Evolutionary conservation across 2,888 invertebrate species (phyloP), one percentile per base, ranked within the genome.

Genomic region (Zaprionus lineosus): DNA sequence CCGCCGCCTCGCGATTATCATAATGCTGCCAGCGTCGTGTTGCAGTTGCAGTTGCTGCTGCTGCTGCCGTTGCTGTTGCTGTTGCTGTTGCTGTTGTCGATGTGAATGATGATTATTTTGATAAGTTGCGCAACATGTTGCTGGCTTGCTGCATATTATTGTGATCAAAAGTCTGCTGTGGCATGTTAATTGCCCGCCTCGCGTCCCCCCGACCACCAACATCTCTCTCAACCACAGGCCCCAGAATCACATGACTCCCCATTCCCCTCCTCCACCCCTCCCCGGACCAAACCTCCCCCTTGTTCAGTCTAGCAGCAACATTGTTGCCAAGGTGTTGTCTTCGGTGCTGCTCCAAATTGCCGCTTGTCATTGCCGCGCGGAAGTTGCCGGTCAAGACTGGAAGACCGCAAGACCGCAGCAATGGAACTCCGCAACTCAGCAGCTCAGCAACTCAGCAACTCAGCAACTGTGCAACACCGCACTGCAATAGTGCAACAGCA

Each of bases 41-140:
- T 47, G 50, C 21, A 29, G 46, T n/a, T 36, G 44, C 7, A 26
- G 41, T 6, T 33, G 53, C 1, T 37, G 31, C 8, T 44, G 39
- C 2, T 43, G 48, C 1, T 41, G 55, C 5, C 52, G 50, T 2
- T 47, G 41, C 3, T 44, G 61, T 8, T 39, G 57, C 6, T 55
- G 63, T 3, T 63, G 51, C 14, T 40, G 52, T 14, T 58, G 48
- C 14, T 56, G 62, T 41, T 66, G 63, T 58, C 74, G 76, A 79
- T 79, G 63, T 60, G 74, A 72, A 72, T 74, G 81, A 81, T 79
- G 76, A 76, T 76, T 73, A 84, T 83, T 75, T 75, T 78, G 81
- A 83, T 78, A 78, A 74, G 71, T 83, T 74, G 64, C 65, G 74
- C 67, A 71, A 74, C 72, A 71, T 81, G 78, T 73, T 79, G 67